These are phyloP conservation scores for Perccottus glenii DNA, from an alignment of 2,113 vertebrate species.

Conservation along the genomic window DNA sequence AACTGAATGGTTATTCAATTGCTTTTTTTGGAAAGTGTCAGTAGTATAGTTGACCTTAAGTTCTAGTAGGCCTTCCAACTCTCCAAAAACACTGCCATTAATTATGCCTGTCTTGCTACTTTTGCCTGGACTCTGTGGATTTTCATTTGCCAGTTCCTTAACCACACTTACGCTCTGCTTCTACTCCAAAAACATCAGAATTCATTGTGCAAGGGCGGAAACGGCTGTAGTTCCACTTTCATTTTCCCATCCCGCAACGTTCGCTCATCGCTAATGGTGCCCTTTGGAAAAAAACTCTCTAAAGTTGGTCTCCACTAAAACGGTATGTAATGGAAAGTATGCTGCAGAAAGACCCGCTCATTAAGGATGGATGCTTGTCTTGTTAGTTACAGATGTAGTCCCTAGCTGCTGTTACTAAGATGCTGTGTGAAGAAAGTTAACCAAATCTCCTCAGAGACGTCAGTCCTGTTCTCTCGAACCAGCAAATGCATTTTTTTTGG, in stretches of 20 bases:
- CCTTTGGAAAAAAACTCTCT: conserved; percentile 10
- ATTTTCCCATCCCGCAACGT: not conserved
- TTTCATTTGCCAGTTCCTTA: conserved; percentile 21
- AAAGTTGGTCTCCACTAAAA: conserved; percentile 8
- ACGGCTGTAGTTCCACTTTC: conserved; percentile 34
- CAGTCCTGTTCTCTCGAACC: conserved; percentile 49
- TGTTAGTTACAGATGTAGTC: conserved; percentile 30
- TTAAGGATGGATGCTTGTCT: conserved; percentile 28
- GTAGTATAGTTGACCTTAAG: no score
- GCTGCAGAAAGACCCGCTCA: conserved; percentile 19
- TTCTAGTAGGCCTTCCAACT: no score
- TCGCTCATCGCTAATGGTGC: not conserved
- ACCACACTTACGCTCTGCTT: conserved; percentile 22
- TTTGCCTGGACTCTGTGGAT: not conserved
- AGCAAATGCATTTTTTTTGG: conserved; percentile 51
- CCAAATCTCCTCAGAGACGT: conserved; percentile 44
- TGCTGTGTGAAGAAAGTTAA: conserved; percentile 25
- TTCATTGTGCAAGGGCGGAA: conserved; percentile 32
- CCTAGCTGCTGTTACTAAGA: conserved; percentile 32
- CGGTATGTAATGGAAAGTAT: conserved; percentile 28
- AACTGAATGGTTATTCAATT: no score
- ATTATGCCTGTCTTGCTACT: conserved; percentile 4
- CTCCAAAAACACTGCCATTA: not conserved
- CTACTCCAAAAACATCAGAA: conserved; percentile 24
- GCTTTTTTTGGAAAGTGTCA: no score